Base-by-base conservation (phyloP, 2,888 invertebrate genomes). In the Dione vanillae region DNA sequence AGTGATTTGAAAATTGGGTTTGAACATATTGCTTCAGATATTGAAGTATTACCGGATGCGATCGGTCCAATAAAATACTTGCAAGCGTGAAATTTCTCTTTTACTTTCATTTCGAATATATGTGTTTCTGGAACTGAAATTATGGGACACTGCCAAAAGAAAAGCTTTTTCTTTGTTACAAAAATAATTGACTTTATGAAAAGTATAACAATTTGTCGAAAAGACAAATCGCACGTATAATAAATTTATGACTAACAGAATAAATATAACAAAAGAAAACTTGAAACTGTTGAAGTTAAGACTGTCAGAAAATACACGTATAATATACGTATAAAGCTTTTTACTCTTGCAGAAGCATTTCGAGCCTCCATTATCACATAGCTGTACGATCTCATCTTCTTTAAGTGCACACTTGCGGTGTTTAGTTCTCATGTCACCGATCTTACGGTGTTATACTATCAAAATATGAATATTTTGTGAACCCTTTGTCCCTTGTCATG, bases 1-100 rank as follows among this genome's bases (percentile, higher is more conserved):
- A 3, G 16, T 10, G 16, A 19, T 6, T 54, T 59, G 20, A 43
- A 59, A 59, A 59, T 59, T 41, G 20, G n/a, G 20, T 43, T 43
- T 61, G 59, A n/a, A 14, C 43, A 43, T 61, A 61, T 59, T 61
- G 59, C 27, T 43, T 43, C 43, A 54, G 35, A 43, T 67, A 67
- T 62, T 54, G 61, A 68, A 62, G 61, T 52, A 45, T 62, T 59
- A 51, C 59, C 52, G 52, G 61, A 45, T 68, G 47, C 41, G 56
- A 56, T 56, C 40, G 20, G 20, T 20, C 27, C 69, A 69, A 74
- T 72, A 62, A 72, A 65, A 54, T 54, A 45, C 27, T 37, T 49
- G 54, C 62, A 56, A 69, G 65, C 54, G 65, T 54, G 35, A 66
- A 69, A 71, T 71, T 71, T 71, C 71, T 69, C 71, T 71, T 67